Evolutionary conservation across 2,888 invertebrate genomes (phyloP).

Genomic region (Trilocha varians): DNA sequence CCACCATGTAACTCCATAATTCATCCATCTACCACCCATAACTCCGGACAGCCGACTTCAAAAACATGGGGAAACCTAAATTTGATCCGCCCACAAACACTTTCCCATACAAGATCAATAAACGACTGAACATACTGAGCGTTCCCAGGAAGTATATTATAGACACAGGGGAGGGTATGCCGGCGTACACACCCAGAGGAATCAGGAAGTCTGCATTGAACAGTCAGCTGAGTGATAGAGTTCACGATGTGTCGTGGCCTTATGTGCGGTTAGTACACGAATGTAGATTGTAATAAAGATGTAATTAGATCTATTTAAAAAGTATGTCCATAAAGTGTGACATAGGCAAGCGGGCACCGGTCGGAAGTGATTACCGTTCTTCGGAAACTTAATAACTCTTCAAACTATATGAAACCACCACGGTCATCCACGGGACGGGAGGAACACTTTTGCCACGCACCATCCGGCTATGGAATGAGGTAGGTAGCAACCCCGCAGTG

Average conservation of each 20-base stretch:
- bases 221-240: conserved; percentile 31
- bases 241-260: conserved; percentile 51
- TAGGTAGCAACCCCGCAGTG: too few species aligned
- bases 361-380: too few species aligned
- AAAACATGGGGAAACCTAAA: conserved; percentile 40
- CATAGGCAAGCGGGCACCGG: too few species aligned
- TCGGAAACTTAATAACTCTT: too few species aligned
- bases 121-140: conserved; percentile 40
- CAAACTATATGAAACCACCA: too few species aligned
- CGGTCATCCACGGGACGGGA: too few species aligned
- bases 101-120: conserved; percentile 42
- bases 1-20: conserved; percentile 16
- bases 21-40: conserved; percentile 10
- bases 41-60: conserved; percentile 30
- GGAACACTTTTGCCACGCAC: too few species aligned
- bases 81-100: conserved; percentile 35
- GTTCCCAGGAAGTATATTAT: conserved; percentile 33
- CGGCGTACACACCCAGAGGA: conserved; percentile 31
- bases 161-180: conserved; percentile 41
- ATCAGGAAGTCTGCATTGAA: conserved; percentile 42
- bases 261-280: conserved; percentile 38
- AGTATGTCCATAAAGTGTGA: too few species aligned
- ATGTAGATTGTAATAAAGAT: background rate
- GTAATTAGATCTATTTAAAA: too few species aligned
- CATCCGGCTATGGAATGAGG: too few species aligned